Base-by-base conservation (phyloP, 1,140 invertebrate genomes). In the Oscheius sp. region DNA sequence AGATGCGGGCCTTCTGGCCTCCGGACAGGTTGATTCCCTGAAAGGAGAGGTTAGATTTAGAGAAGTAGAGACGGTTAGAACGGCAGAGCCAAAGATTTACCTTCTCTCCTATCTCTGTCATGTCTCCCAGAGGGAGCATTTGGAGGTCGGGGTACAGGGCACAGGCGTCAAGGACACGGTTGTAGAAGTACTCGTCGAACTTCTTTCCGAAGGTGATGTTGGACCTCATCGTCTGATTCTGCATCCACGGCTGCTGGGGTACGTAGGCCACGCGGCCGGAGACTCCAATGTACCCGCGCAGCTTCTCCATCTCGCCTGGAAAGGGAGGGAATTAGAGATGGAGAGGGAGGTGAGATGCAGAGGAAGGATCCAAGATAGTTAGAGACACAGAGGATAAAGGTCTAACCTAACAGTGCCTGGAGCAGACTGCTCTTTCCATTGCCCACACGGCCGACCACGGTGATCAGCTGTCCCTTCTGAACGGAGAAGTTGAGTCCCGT, bases 251-350 rank as follows among this genome's bases (percentile, higher is more conserved):
- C 64, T 90, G 89, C 82, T 94, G 93, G 0, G 91, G 88, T 1
- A 91, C 91, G 82, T 92, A 94, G 0, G 93, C 92, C 59, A 93
- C 88, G 35, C 87, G 88, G 52, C 92, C 92, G 88, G 91, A 70
- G 0, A 80, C 42, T 29, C 70, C 71, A 28, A 80, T 70, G 28
- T 58, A 68, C 59, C 79, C 77, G 31, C 67, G 55, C 32, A 82
- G 58, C 20, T 70, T 59, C 29, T 82, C 80, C 80, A 82, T 82
- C 75, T 82, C 80, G 26, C 80, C 61, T 63, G 61, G 26, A 63
- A 63, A n/a, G 31, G n/a, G 61, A 13, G 10, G 15, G 18, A 32
- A 36, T 4, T 32, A 15, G 18, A 7, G 18, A 29, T n/a, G 28
- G 7, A 0, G 18, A 18, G 42, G 0, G 18, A 18, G 23, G 0